phyloP scores from a whole-genome alignment of 2,888 invertebrate genomes.

The Boloria euphrosyne region DNA sequence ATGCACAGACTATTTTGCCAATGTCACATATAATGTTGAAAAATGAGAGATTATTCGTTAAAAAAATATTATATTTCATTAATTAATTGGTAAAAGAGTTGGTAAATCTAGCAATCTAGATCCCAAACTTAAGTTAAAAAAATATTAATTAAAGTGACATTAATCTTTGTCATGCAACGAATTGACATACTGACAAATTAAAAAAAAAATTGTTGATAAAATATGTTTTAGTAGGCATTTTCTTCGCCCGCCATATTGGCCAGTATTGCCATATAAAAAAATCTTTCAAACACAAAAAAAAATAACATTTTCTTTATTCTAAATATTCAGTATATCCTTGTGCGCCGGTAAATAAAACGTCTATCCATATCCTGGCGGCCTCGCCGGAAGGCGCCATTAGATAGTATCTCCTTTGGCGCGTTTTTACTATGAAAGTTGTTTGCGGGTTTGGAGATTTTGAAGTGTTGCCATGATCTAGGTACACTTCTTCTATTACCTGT shows the following conservation, averaged over 20 bases:
- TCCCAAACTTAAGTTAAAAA: no score
- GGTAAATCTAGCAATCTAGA: no score
- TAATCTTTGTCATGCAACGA: no score
- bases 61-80: no score
- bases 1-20: no score
- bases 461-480: conserved; percentile 96
- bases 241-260: neutral
- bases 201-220: no score
- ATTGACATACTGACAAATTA: no score
- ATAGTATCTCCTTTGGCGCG: conserved; percentile 93
- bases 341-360: conserved; percentile 95
- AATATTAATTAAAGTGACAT: no score
- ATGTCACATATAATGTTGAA: no score
- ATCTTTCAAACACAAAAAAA: neutral
- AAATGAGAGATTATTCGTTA: no score
- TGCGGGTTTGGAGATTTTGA: conserved; percentile 95
- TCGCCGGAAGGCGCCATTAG: conserved; percentile 97
- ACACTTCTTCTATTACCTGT: conserved; percentile 97
- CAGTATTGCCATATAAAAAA: conserved; percentile 1
- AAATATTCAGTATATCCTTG: conserved; percentile 88
- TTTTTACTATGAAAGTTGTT: conserved; percentile 97
- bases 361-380: conserved; percentile 98
- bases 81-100: no score
- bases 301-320: conserved; percentile 44
- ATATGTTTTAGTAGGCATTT: no score